These are phyloP conservation scores for Aplysia californica DNA, from an alignment of 1,140 invertebrate species.

Conservation along the genomic window DNA sequence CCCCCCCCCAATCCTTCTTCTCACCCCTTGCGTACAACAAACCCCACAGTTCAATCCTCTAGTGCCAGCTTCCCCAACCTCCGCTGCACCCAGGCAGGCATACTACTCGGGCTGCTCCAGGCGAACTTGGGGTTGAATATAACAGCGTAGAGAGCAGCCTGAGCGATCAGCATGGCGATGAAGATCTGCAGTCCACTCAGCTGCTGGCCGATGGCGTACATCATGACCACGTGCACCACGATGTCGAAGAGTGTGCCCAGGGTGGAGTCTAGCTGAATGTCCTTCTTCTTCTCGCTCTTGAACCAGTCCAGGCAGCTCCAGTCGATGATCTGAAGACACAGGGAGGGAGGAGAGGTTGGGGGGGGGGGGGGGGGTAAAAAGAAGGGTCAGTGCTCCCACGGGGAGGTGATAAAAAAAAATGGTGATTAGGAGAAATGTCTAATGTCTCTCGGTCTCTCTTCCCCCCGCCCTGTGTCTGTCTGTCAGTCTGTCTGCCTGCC, in stretches of 20 bases:
- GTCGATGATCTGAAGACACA: constrained; percentile 50
- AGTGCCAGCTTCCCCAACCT: constrained; percentile 36
- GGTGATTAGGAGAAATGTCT: too few species aligned
- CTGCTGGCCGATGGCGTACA: constrained; percentile 40
- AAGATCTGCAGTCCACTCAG: constrained; percentile 41
- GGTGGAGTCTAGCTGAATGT: constrained; percentile 46
- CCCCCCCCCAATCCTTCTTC: neutral
- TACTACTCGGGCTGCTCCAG: constrained; percentile 45
- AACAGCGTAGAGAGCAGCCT: constrained; percentile 32
- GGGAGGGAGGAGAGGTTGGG: neutral
- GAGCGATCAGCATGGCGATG: constrained; percentile 33
- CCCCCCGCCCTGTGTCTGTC: too few species aligned
- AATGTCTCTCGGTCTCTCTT: too few species aligned
- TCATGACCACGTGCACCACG: constrained; percentile 44
- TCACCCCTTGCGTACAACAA: neutral
- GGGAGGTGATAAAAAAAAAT: too few species aligned
- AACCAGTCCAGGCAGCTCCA: constrained; percentile 60
- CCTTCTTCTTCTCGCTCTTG: constrained; percentile 33
- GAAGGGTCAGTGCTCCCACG: neutral
- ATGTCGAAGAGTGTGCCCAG: constrained; percentile 57
- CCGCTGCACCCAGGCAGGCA: constrained; percentile 51
- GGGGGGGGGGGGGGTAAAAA: neutral
- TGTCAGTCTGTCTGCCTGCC: too few species aligned
- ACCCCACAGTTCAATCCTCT: neutral
- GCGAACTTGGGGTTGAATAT: constrained; percentile 48